A percentile compares a stretch with the other conserved stretches of the same genome.
Evolutionary conservation across 2,888 invertebrate genomes (phyloP).

Genomic region (Caenorhabditis angaria): DNA sequence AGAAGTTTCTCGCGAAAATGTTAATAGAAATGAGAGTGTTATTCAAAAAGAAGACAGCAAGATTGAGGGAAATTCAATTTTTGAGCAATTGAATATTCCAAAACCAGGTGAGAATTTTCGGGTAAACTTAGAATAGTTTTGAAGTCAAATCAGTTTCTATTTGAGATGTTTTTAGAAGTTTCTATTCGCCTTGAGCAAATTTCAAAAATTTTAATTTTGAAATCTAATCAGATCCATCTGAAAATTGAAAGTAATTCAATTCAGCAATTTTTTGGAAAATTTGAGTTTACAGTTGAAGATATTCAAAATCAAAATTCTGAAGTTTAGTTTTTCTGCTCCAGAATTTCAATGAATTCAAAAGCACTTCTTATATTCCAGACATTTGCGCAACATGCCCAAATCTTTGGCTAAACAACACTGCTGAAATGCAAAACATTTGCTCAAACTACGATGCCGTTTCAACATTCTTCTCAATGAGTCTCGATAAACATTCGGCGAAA

Average conservation of each 20-base stretch:
- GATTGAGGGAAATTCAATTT: slow-evolving; percentile 26
- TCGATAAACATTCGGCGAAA: slow-evolving; percentile 38
- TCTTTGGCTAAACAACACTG: slow-evolving; percentile 35
- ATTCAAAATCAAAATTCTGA: too few species aligned
- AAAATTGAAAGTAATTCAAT: too few species aligned
- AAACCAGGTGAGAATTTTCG: slow-evolving; percentile 24
- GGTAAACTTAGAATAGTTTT: neutral
- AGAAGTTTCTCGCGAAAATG: neutral
- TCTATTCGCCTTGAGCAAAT: too few species aligned
- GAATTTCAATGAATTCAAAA: neutral
- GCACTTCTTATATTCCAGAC: slow-evolving; percentile 22
- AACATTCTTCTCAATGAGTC: slow-evolving; percentile 38
- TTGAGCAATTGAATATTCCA: slow-evolving; percentile 32
- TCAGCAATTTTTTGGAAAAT: too few species aligned
- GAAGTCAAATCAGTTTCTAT: too few species aligned
- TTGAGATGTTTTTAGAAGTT: too few species aligned
- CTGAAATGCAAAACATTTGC: slow-evolving; percentile 36
- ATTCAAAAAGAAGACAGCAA: slow-evolving; percentile 20
- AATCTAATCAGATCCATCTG: too few species aligned
- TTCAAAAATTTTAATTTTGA: too few species aligned
- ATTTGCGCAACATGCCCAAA: slow-evolving; percentile 45
- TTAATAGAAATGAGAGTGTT: slow-evolving; percentile 9
- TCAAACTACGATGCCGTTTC: slow-evolving; percentile 44
- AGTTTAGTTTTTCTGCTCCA: too few species aligned
- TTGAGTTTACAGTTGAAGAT: too few species aligned